Evolutionary conservation across 2,888 invertebrate species (phyloP).

Genomic region (Epinotia ramella): DNA sequence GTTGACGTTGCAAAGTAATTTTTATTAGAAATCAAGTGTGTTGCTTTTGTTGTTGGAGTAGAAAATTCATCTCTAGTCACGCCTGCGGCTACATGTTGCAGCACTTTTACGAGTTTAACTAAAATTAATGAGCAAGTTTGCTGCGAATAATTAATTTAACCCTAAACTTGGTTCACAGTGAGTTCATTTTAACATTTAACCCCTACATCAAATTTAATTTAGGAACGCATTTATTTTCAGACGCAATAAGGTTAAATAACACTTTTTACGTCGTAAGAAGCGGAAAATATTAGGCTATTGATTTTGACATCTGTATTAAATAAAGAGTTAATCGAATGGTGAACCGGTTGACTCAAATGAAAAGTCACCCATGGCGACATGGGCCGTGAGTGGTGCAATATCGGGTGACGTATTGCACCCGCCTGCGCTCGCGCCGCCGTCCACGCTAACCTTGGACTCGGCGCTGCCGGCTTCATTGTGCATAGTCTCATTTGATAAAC

Average conservation of each 20-base stretch:
- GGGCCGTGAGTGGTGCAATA: constrained; percentile 66
- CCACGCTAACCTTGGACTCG: constrained; percentile 67
- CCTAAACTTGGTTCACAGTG: constrained; percentile 8
- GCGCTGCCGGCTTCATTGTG: constrained; percentile 46
- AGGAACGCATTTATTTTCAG: neutral
- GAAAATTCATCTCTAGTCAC: constrained; percentile 5
- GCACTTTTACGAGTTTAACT: constrained; percentile 14
- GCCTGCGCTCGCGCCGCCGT: constrained; percentile 58
- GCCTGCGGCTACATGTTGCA: constrained; percentile 4
- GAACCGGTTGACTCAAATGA: constrained; percentile 27
- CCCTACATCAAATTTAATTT: neutral
- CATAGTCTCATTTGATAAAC: constrained; percentile 38
- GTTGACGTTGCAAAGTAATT: neutral
- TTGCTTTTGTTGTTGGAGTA: constrained; percentile 5
- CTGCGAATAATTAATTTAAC: constrained; percentile 9
- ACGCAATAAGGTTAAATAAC: neutral
- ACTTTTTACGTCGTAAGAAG: constrained; percentile 6
- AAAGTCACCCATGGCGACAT: constrained; percentile 53
- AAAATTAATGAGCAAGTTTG: constrained; percentile 15
- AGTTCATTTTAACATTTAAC: neutral
- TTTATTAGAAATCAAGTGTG: constrained; percentile 2
- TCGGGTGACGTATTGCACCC: constrained; percentile 59
- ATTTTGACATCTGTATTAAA: constrained; percentile 19
- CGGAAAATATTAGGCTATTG: constrained; percentile 6
- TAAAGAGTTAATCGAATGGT: constrained; percentile 20